Base-by-base conservation (phyloP, 64 coral and sea anemone genomes). In the Stylophora pistillata region DNA sequence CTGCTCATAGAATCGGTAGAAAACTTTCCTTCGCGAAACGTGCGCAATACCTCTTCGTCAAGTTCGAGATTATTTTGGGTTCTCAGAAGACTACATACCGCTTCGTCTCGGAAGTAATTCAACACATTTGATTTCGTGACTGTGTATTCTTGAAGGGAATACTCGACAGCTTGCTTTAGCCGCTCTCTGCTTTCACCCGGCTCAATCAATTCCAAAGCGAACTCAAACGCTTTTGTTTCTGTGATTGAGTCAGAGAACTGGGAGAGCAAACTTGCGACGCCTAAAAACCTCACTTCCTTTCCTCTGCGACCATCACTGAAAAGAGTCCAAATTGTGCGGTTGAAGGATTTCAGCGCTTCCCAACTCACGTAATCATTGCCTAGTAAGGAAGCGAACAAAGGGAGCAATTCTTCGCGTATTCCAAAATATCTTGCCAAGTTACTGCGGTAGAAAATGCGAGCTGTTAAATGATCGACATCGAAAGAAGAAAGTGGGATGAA, bases 361-460 rank as follows among this genome's bases (percentile, higher is more conserved):
- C 28, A 21, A 15, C 21, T 74, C 78, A 96, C 66, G 41, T 89
- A 96, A 26, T 96, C 95, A 80, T 96, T 93, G 3, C 95, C 91
- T 55, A 93, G 53, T 25, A 93, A 29, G 69, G 95, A 96, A 82
- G 91, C 95, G 20, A 92, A 85, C 69, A 96, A 56, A 53, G 95
- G 95, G 9, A 96, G 68, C 33, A 90, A 71, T 25, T 55, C 74
- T 26, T 18, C 74, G 20, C 74, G 81, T 89, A 96, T 92, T 84
- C 86, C 28, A 29, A 96, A 83, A 59, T 87, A 41, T 34, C 78
- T 31, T 72, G 87, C 81, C 29, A 97, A 30, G 57, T 85, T 89
- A 53, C 20, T 34, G 16, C 87, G 66, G 37, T 82, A 85, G 74
- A 85, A 97, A 57, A 97, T 54, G 12, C 54, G 15, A 27, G 75